phyloP scores from a whole-genome alignment of 1,140 invertebrate genomes.

The Platyura marginata region DNA sequence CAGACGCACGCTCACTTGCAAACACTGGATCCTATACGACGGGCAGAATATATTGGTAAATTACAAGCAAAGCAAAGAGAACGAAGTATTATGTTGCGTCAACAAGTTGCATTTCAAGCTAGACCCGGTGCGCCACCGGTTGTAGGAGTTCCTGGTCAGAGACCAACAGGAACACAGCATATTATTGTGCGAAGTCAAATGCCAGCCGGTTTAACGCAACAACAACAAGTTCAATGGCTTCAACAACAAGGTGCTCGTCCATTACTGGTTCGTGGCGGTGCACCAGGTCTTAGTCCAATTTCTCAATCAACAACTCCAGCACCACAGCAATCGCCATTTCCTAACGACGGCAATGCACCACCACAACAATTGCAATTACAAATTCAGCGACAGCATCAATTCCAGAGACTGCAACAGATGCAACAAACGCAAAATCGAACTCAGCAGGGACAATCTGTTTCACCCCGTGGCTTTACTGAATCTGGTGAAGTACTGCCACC shows the following conservation, averaged over 20 bases:
- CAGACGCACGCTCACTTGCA: conserved; percentile 67
- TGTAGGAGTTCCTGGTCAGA: conserved; percentile 28
- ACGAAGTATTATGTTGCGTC: conserved; percentile 29
- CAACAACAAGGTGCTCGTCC: conserved; percentile 32
- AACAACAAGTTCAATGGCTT: conserved; percentile 46
- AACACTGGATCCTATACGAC: conserved; percentile 58
- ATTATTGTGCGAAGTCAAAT: conserved; percentile 36
- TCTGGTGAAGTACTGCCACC: conserved; percentile 6
- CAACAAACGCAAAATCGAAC: conserved; percentile 31
- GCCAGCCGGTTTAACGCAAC: conserved; percentile 36
- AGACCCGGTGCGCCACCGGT: conserved; percentile 31
- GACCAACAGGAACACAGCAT: conserved; percentile 28
- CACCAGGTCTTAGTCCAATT: conserved; percentile 28
- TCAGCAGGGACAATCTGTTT: conserved; percentile 28
- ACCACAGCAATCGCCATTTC: conserved; percentile 4
- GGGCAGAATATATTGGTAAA: conserved; percentile 56
- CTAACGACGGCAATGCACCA: conserved; percentile 11
- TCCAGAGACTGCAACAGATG: conserved; percentile 32
- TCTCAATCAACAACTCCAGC: conserved; percentile 12
- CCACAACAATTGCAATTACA: conserved; percentile 19
- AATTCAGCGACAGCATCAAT: conserved; percentile 29
- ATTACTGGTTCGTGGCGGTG: conserved; percentile 26
- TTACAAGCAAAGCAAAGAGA: conserved; percentile 42
- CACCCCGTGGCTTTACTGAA: conserved; percentile 6
- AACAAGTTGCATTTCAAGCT: conserved; percentile 24